These are phyloP conservation scores for Bombus confusus DNA, from an alignment of 1,140 invertebrate genomes.

Conservation along the genomic window DNA sequence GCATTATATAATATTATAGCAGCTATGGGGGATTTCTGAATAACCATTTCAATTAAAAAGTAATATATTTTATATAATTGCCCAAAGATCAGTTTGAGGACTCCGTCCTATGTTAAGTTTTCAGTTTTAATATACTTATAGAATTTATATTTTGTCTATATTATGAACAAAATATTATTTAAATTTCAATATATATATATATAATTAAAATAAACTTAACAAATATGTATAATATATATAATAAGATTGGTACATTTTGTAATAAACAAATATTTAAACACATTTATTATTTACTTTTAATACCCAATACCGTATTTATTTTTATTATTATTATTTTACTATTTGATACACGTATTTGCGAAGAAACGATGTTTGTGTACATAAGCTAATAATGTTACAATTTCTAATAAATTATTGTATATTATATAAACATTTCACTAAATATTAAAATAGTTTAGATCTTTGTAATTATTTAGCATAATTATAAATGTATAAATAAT, in stretches of 20 bases:
- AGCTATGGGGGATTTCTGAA: constrained; percentile 87
- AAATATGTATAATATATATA: not conserved
- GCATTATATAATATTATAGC: constrained; percentile 91
- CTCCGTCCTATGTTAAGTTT: constrained; percentile 58
- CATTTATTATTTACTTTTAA: not conserved
- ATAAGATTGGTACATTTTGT: constrained; percentile 35
- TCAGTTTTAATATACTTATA: constrained; percentile 8
- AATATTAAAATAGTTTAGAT: not conserved
- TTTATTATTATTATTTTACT: not conserved
- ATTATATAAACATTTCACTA: not conserved
- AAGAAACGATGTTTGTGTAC: not conserved
- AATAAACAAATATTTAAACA: constrained; percentile 38
- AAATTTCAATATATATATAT: not conserved
- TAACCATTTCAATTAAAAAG: constrained; percentile 87
- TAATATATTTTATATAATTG: constrained; percentile 32
- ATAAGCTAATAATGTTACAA: not conserved
- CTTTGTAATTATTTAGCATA: not conserved
- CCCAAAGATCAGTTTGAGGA: constrained; percentile 50
- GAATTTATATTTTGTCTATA: constrained; percentile 37
- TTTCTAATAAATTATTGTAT: not conserved
- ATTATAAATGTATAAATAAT: not conserved
- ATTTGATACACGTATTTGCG: not conserved
- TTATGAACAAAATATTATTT: not conserved
- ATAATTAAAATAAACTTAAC: not conserved
- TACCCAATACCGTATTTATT: not conserved